phyloP scores from a whole-genome alignment of 2,797 vertebrate genomes.

The Ciconia nigra region DNA sequence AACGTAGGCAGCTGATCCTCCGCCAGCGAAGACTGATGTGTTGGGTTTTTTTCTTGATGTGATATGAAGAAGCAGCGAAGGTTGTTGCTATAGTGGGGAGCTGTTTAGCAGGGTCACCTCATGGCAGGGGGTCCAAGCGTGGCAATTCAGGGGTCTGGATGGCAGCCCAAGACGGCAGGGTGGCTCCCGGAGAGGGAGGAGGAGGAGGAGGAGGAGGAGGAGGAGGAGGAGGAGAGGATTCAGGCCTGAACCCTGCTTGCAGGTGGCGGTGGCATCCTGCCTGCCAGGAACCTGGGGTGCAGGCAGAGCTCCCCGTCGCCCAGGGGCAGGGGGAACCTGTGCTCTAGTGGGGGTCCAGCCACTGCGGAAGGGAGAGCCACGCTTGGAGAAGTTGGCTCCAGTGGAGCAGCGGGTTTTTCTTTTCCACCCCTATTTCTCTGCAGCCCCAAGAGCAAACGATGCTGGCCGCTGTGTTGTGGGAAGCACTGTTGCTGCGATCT shows the following conservation, averaged over 20 bases:
- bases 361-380: neutral
- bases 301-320: neutral
- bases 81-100: neutral
- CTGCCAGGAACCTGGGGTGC: neutral
- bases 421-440: neutral
- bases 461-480: fast-evolving
- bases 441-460: neutral
- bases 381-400: neutral
- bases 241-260: neutral
- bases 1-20: neutral
- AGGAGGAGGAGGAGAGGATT: neutral
- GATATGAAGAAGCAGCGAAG: neutral
- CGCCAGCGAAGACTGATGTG: neutral
- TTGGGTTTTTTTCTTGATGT: neutral
- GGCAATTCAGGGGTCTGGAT: neutral
- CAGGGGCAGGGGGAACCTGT: neutral
- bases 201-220: neutral
- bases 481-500: neutral
- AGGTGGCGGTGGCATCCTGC: neutral
- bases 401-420: fast-evolving
- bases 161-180: neutral
- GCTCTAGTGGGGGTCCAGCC: neutral
- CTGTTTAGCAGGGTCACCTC: neutral
- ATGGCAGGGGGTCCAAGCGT: fast-evolving
- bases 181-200: neutral